A percentile compares a stretch with the other conserved stretches of the same genome.
These are phyloP conservation scores for Lasioglossum albipes DNA, from an alignment of 1,140 invertebrate genomes.

Conservation along the genomic window DNA sequence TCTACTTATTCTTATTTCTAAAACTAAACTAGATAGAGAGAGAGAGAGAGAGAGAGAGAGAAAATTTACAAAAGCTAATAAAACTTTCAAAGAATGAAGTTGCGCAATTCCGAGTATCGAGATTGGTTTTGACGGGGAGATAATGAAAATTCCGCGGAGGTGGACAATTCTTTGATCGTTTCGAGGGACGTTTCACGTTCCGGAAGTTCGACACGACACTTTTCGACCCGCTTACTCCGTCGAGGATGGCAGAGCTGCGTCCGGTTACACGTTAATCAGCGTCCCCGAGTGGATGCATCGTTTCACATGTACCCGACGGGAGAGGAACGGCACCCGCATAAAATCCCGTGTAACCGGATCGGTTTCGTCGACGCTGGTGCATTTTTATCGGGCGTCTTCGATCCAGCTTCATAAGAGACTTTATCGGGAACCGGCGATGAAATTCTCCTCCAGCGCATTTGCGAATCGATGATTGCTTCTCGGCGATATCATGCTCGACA, in stretches of 20 bases:
- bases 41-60: too few relatives aligned
- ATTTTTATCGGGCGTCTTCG: conserved; percentile 17
- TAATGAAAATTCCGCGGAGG: too few relatives aligned
- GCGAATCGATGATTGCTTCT: conserved; percentile 40
- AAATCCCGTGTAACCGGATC: conserved; percentile 9
- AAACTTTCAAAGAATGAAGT: too few relatives aligned
- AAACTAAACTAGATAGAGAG: too few relatives aligned
- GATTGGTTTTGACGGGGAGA: too few relatives aligned
- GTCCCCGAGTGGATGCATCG: neutral
- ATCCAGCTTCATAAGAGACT: conserved; percentile 29
- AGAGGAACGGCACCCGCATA: neutral
- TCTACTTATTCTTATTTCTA: too few relatives aligned
- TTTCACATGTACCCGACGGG: neutral
- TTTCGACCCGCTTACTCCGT: neutral
- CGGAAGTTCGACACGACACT: neutral
- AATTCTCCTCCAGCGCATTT: conserved; percentile 38
- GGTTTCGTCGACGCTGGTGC: neutral
- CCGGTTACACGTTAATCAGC: neutral
- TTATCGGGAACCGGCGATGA: conserved; percentile 23
- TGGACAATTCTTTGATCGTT: too few relatives aligned
- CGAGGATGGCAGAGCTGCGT: neutral
- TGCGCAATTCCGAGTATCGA: too few relatives aligned
- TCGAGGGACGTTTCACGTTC: neutral
- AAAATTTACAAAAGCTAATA: too few relatives aligned
- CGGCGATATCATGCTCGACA: conserved; percentile 33